Percentiles rank a stretch among this genome's conserved stretches.
Evolutionary conservation across 2,888 invertebrate species (phyloP).

Genomic region (Urechis unicinctus): DNA sequence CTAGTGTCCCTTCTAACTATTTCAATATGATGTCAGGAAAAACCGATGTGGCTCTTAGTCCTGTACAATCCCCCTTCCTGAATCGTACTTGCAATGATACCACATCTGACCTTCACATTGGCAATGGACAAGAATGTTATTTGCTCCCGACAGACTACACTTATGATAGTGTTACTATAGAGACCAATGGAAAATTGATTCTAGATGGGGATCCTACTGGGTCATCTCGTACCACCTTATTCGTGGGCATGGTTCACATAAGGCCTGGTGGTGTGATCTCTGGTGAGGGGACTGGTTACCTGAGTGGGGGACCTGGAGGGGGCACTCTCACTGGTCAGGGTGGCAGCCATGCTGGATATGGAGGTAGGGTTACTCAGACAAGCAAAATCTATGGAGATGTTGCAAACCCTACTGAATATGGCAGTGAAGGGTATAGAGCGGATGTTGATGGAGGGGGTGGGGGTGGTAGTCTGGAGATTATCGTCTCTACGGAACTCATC

Average conservation of each 20-base stretch:
- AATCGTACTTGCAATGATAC: too few relatives aligned
- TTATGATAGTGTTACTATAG: too few relatives aligned
- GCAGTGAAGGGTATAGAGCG: conserved; percentile 27
- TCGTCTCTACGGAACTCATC: neutral
- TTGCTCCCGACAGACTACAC: too few relatives aligned
- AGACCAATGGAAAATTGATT: conserved; percentile 23
- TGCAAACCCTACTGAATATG: conserved; percentile 23
- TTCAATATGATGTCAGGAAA: too few relatives aligned
- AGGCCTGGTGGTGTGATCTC: conserved; percentile 22
- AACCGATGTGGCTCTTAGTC: too few relatives aligned
- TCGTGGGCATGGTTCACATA: conserved; percentile 20
- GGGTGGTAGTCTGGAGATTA: conserved; percentile 12
- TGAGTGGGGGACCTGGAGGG: conserved; percentile 21
- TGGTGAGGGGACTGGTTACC: conserved; percentile 25
- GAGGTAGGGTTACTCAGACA: conserved; percentile 15
- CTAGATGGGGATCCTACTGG: conserved; percentile 23
- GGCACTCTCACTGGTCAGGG: conserved; percentile 15
- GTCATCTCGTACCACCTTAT: conserved; percentile 20
- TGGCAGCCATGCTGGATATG: conserved; percentile 27
- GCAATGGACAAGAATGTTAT: too few relatives aligned
- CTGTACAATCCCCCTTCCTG: too few relatives aligned
- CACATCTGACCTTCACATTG: too few relatives aligned
- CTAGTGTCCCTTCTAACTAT: too few relatives aligned
- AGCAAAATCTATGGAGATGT: conserved; percentile 25
- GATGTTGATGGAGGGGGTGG: conserved; percentile 18